Conservation (phyloP, 1,140 invertebrate genomes). For the Drosophila saltans region DNA sequence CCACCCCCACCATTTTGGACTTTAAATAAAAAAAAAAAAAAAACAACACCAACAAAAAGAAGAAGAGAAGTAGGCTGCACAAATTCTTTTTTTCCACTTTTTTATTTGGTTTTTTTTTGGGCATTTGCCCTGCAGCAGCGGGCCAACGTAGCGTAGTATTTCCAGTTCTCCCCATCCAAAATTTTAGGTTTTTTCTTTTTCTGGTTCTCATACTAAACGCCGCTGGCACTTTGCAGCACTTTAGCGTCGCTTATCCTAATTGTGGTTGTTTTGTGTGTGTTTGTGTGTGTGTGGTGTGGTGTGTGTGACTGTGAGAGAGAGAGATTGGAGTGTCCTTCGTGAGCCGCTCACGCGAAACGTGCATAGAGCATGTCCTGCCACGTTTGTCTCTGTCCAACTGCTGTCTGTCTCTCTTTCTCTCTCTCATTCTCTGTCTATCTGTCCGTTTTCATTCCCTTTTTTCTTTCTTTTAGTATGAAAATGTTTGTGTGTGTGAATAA, state of each 20-base stretch:
- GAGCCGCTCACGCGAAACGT: slow-evolving; percentile 52
- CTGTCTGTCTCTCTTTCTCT: background rate
- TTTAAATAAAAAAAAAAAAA: slow-evolving; percentile 8
- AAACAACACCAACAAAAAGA: background rate
- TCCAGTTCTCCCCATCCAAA: slow-evolving; percentile 16
- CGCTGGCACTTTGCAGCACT: slow-evolving; percentile 57
- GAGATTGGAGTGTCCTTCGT: slow-evolving; percentile 47
- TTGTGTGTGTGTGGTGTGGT: slow-evolving; percentile 10
- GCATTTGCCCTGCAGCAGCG: slow-evolving; percentile 42
- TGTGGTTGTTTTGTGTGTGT: slow-evolving; percentile 52
- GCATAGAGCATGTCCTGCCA: slow-evolving; percentile 54
- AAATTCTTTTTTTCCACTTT: slow-evolving; percentile 11
- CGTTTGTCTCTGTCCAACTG: slow-evolving; percentile 34
- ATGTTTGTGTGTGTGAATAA: slow-evolving; percentile 12
- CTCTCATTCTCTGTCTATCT: background rate
- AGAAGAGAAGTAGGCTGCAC: slow-evolving; percentile 39
- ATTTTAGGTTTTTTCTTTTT: slow-evolving; percentile 27
- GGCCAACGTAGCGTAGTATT: slow-evolving; percentile 36
- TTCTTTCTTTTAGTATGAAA: slow-evolving; percentile 16
- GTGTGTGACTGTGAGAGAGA: slow-evolving; percentile 2
- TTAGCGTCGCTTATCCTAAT: slow-evolving; percentile 65
- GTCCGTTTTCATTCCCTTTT: slow-evolving; percentile 13
- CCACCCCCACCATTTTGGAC: slow-evolving; percentile 6
- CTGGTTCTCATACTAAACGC: slow-evolving; percentile 40
- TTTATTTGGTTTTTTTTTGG: slow-evolving; percentile 29